Evolutionary conservation across 2,113 vertebrate species (phyloP).

Genomic region (Platysternon megacephalum): DNA sequence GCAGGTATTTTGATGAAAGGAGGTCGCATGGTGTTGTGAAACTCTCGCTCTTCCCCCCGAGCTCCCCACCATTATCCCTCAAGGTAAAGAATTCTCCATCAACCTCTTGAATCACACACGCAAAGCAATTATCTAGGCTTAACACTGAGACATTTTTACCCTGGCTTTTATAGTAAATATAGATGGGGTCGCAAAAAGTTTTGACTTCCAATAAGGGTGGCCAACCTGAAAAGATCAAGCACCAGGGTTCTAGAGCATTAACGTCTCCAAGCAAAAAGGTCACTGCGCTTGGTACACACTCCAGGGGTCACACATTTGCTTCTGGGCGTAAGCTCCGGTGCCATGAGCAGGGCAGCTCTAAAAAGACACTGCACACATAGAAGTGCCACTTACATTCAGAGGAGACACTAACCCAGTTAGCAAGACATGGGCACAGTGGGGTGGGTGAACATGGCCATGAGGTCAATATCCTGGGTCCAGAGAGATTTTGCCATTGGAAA

Average conservation of each 20-base stretch:
- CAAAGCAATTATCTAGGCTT: background rate
- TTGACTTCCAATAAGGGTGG: background rate
- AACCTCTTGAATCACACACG: background rate
- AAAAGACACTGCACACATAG: background rate
- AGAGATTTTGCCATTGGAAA: background rate
- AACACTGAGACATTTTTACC: background rate
- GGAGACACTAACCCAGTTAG: background rate
- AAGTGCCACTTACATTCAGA: background rate
- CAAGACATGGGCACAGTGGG: background rate
- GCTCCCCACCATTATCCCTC: background rate
- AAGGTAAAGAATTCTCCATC: background rate
- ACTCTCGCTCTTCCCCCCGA: background rate
- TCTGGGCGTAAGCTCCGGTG: background rate
- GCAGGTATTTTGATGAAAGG: background rate
- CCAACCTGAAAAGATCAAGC: background rate
- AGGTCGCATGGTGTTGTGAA: background rate
- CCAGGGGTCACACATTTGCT: background rate
- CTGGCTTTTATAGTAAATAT: background rate
- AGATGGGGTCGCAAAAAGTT: background rate
- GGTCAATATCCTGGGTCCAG: fast-evolving
- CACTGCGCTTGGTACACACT: fast-evolving
- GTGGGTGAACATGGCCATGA: background rate
- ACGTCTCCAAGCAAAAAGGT: fast-evolving
- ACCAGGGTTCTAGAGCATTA: background rate
- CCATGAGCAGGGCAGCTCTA: fast-evolving